Conservation (phyloP, 2,797 vertebrate genomes). For the Acanthornis magna region DNA sequence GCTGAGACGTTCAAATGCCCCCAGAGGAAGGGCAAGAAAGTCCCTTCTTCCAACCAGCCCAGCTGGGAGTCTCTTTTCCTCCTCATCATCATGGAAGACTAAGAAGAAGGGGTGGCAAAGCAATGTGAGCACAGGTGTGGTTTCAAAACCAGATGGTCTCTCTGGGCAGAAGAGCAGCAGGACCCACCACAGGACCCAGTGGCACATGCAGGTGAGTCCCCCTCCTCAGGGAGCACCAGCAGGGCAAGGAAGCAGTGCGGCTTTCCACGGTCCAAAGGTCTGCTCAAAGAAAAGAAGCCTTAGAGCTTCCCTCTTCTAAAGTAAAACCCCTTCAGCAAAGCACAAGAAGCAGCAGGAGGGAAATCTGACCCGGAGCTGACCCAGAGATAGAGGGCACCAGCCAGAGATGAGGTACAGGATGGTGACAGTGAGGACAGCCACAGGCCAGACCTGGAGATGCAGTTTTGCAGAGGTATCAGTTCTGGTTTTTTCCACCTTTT, state of each 20-base stretch:
- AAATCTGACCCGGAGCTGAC: accelerated
- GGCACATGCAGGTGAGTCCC: accelerated
- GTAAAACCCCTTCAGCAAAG: not conserved
- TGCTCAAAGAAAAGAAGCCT: not conserved
- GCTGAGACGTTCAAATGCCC: not conserved
- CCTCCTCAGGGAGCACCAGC: not conserved
- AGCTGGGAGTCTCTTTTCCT: not conserved
- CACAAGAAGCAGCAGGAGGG: not conserved
- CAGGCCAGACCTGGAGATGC: not conserved
- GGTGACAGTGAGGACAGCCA: not conserved
- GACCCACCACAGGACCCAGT: accelerated
- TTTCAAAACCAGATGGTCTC: not conserved
- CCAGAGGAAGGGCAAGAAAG: not conserved
- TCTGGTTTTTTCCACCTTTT: not conserved
- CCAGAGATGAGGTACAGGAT: not conserved
- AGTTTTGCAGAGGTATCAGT: not conserved
- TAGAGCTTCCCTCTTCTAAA: not conserved
- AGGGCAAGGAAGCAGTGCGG: not conserved
- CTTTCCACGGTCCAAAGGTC: not conserved
- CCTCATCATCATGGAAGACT: accelerated
- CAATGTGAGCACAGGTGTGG: accelerated
- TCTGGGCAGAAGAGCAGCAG: not conserved
- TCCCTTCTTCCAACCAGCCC: not conserved
- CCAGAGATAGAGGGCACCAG: not conserved
- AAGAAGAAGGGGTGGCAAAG: not conserved